Conservation (phyloP, 2,113 vertebrate species). For the Colossoma macropomum region DNA sequence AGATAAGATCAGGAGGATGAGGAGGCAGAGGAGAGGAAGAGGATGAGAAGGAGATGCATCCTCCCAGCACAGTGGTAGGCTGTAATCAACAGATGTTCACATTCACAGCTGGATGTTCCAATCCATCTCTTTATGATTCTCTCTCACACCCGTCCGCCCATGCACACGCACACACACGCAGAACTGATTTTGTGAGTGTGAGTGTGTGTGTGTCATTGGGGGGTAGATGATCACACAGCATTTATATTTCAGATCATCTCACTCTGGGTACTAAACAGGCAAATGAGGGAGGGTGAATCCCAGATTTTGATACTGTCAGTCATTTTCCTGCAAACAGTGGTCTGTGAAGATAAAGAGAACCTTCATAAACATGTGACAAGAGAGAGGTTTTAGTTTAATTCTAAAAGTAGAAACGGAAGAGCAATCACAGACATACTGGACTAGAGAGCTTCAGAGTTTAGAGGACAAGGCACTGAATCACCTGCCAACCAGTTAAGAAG, state of each 20-base stretch:
- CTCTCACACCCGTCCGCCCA: background rate
- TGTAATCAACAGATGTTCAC: conserved; percentile 12
- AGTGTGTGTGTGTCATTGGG: background rate
- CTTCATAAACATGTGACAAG: background rate
- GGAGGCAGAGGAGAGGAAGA: background rate
- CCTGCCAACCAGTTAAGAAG: background rate
- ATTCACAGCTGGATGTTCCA: conserved; percentile 19
- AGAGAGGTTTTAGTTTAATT: background rate
- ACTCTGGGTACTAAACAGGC: conserved; percentile 4
- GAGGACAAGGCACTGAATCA: background rate
- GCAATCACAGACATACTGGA: background rate
- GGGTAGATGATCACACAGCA: background rate
- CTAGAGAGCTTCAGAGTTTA: background rate
- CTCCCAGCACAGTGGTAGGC: background rate
- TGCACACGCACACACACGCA: background rate
- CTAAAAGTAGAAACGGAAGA: background rate
- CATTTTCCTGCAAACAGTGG: background rate
- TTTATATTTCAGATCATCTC: background rate
- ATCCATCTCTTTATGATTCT: background rate
- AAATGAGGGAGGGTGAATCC: conserved; percentile 8
- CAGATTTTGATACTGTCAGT: background rate
- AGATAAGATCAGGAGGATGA: background rate
- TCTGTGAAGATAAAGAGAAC: background rate
- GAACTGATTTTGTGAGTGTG: no score
- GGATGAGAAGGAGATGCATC: background rate